Percentiles rank a stretch among this genome's conserved stretches.
Evolutionary conservation across 92 coral and sea anemone genomes (phyloP).

Genomic region (Paragorgia papillata): DNA sequence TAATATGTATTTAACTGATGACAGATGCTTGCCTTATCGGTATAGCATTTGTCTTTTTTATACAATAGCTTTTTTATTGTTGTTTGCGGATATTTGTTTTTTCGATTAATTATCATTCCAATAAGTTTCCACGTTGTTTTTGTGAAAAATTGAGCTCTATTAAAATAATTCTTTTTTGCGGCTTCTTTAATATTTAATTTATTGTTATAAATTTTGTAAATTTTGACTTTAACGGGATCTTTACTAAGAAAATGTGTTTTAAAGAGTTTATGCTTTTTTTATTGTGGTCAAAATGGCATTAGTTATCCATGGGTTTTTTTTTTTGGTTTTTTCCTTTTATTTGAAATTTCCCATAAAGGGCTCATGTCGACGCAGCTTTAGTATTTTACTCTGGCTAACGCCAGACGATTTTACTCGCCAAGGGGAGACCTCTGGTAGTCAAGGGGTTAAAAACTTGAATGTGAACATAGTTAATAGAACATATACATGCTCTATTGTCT

Average conservation of each 20-base stretch:
- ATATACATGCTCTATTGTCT: no score
- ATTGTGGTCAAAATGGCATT: slow-evolving; percentile 52
- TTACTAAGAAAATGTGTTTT: slow-evolving; percentile 50
- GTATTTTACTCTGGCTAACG: no score
- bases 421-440: no score
- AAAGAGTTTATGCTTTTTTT: slow-evolving; percentile 51
- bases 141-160: slow-evolving; percentile 19
- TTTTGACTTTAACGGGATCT: slow-evolving; percentile 51
- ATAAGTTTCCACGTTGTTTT: slow-evolving; percentile 57
- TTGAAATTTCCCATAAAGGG: slow-evolving; percentile 51
- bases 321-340: slow-evolving; percentile 41
- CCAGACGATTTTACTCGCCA: no score
- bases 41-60: no score
- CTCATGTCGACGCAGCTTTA: no score
- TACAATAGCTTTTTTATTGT: no score
- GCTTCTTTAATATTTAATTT: slow-evolving; percentile 52
- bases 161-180: slow-evolving; percentile 39
- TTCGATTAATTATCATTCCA: slow-evolving; percentile 54
- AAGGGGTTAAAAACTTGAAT: no score
- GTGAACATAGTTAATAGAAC: no score
- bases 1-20: no score
- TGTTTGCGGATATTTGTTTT: slow-evolving; percentile 29
- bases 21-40: no score
- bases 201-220: slow-evolving; percentile 51
- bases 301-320: slow-evolving; percentile 56